Percentiles rank a stretch among this genome's conserved stretches.
phyloP scores from a whole-genome alignment of 2,113 vertebrate species.

The Cygnus buccinator region DNA sequence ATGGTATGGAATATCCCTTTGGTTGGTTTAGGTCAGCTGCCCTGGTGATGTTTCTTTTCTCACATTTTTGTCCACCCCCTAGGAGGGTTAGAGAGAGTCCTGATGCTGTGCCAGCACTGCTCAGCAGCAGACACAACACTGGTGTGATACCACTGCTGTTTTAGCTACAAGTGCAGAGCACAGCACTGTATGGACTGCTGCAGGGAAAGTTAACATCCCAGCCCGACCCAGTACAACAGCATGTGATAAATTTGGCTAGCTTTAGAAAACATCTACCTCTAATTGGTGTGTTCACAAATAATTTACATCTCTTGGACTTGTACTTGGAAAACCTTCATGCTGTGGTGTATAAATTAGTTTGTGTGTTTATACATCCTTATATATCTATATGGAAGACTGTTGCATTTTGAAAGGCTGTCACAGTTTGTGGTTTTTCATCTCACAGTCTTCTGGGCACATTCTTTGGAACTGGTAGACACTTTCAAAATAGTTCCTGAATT shows the following conservation, averaged over 20 bases:
- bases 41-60: no score
- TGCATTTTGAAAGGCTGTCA: neutral
- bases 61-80: no score
- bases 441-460: neutral
- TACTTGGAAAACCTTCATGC: neutral
- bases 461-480: neutral
- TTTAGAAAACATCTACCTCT: neutral
- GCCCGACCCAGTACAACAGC: no score
- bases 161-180: no score
- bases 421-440: neutral
- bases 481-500: neutral
- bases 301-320: neutral
- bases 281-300: neutral
- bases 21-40: no score
- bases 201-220: no score
- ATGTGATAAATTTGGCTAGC: neutral
- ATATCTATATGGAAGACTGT: neutral
- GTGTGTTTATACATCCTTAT: neutral
- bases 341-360: neutral
- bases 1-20: no score
- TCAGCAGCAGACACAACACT: no score
- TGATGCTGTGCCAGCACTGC: no score
- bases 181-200: no score
- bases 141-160: no score
- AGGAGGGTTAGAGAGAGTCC: no score